Conservation (phyloP, 2,113 vertebrate genomes). For the Hystrix cristata region DNA sequence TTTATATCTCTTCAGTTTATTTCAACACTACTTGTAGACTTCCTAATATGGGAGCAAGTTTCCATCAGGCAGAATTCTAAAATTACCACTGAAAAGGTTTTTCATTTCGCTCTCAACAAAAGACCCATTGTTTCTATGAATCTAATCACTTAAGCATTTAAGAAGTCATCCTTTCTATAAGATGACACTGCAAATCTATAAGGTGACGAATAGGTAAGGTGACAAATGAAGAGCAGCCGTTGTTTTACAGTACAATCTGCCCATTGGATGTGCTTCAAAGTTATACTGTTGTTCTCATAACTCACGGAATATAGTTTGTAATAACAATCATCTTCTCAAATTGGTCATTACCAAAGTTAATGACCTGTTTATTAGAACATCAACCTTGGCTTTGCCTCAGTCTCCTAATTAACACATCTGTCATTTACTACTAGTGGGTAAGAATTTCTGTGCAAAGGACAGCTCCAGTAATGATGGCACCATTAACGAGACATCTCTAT, state of each 20-base stretch:
- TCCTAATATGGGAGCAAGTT: neutral
- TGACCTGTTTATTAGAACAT: slow-evolving; percentile 91
- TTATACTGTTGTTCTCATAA: slow-evolving; percentile 85
- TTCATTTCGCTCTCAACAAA: slow-evolving; percentile 64
- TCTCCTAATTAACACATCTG: slow-evolving; percentile 91
- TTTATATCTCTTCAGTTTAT: neutral
- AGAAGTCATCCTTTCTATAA: slow-evolving; percentile 69
- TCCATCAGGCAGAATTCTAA: neutral
- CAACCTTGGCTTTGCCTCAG: slow-evolving; percentile 91
- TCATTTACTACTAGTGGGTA: slow-evolving; percentile 87
- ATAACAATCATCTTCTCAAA: slow-evolving; percentile 90
- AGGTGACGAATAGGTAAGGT: slow-evolving; percentile 76
- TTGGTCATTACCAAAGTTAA: slow-evolving; percentile 92
- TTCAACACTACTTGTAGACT: neutral
- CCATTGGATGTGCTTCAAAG: slow-evolving; percentile 83
- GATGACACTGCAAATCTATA: slow-evolving; percentile 47
- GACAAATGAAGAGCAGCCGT: slow-evolving; percentile 41
- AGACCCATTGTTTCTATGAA: slow-evolving; percentile 2
- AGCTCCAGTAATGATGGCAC: slow-evolving; percentile 71
- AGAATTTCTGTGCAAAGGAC: slow-evolving; percentile 77
- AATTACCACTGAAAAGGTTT: slow-evolving; percentile 42
- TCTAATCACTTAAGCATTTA: slow-evolving; percentile 72
- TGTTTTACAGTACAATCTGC: slow-evolving; percentile 76
- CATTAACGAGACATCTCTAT: slow-evolving; percentile 80
- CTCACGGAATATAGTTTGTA: slow-evolving; percentile 86